Evolutionary conservation across 2,888 invertebrate genomes (phyloP).

Genomic region (Slavum lentiscoides): DNA sequence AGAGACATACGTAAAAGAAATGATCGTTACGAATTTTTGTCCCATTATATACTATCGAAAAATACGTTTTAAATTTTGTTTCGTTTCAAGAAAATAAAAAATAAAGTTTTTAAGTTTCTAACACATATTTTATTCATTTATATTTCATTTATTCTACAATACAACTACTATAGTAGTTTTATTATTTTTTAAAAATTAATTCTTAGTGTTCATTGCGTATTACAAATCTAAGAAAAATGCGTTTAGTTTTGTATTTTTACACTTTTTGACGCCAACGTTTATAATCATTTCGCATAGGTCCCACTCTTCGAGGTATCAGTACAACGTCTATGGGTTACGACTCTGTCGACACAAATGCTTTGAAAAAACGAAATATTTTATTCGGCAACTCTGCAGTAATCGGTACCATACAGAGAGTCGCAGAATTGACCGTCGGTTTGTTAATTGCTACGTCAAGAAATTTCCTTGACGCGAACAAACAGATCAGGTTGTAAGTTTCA

Average conservation of each 20-base stretch:
- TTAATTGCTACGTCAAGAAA: constrained; percentile 81
- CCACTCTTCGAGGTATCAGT: constrained; percentile 68
- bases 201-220: too few relatives aligned
- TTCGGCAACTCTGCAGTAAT: constrained; percentile 84
- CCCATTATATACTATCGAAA: too few relatives aligned
- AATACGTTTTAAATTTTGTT: too few relatives aligned
- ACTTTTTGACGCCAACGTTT: not conserved
- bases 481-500: constrained; percentile 54
- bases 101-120: too few relatives aligned
- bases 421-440: constrained; percentile 83
- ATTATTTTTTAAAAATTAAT: not conserved
- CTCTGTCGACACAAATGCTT: constrained; percentile 79
- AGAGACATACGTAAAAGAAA: too few relatives aligned
- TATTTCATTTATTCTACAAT: too few relatives aligned
- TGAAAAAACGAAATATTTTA: constrained; percentile 72
- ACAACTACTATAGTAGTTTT: not conserved
- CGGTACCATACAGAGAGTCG: constrained; percentile 85
- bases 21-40: too few relatives aligned
- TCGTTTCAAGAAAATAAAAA: too few relatives aligned
- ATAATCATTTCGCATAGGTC: not conserved
- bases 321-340: constrained; percentile 92
- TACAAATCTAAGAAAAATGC: too few relatives aligned
- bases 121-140: too few relatives aligned
- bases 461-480: constrained; percentile 71
- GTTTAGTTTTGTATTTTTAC: not conserved